phyloP scores from a whole-genome alignment of 2,797 vertebrate species.

The Liasis olivaceus region DNA sequence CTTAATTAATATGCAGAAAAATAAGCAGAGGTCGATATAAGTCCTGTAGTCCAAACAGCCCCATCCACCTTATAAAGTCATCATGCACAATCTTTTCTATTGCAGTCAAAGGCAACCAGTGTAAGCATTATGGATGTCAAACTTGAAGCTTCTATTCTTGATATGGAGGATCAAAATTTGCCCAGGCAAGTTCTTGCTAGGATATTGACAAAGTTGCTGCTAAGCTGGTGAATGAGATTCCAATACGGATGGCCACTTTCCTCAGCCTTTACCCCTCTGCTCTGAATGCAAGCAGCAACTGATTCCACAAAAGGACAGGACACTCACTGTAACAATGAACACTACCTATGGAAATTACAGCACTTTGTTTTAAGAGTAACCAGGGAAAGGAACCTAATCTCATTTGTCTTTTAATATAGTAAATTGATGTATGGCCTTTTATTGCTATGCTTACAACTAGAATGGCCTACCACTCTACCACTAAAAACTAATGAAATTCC shows the following conservation, averaged over 20 bases:
- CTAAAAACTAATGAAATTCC: conserved; percentile 36
- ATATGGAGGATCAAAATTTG: not conserved
- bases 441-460: conserved; percentile 35
- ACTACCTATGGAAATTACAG: not conserved
- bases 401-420: not conserved
- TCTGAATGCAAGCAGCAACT: not conserved
- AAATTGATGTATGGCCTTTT: conserved; percentile 25
- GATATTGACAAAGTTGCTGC: not conserved
- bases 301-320: not conserved
- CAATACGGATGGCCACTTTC: not conserved
- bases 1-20: not conserved
- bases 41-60: not conserved
- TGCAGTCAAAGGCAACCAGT: not conserved
- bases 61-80: not conserved
- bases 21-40: not conserved
- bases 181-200: not conserved
- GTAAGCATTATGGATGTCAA: not conserved
- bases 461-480: conserved; percentile 27
- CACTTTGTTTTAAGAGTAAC: not conserved
- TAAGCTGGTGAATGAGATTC: not conserved
- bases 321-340: not conserved
- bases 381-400: not conserved
- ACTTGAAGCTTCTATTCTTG: not conserved
- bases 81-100: not conserved
- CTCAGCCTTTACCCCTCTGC: not conserved